Evolutionary conservation across 2,888 invertebrate species (phyloP).

Genomic region (Noctua pronuba): DNA sequence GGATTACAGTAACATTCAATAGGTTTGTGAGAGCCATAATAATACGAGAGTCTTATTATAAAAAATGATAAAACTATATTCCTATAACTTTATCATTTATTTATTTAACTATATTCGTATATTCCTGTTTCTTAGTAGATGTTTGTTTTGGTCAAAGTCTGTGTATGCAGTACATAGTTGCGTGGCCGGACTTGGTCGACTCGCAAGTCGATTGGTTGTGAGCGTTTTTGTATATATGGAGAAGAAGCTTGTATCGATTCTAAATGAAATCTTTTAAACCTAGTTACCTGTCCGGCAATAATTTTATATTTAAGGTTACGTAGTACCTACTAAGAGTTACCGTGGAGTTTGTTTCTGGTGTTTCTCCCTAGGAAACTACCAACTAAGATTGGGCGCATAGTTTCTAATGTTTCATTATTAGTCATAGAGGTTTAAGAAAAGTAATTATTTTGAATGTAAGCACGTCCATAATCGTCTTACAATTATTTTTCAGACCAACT

Average conservation of each 20-base stretch:
- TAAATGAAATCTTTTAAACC: background rate
- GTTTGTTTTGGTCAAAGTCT: background rate
- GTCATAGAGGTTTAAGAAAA: background rate
- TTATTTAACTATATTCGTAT: no score
- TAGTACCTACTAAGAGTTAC: background rate
- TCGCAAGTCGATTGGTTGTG: background rate
- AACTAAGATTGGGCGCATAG: background rate
- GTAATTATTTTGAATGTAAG: background rate
- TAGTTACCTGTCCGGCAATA: background rate
- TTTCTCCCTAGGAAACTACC: background rate
- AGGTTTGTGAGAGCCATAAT: constrained; percentile 23
- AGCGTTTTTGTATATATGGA: background rate
- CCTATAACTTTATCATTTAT: no score
- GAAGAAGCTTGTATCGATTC: background rate
- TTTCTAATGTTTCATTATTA: background rate
- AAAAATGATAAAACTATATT: background rate
- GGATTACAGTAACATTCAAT: constrained; percentile 67
- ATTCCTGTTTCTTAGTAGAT: background rate
- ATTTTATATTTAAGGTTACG: background rate
- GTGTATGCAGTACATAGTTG: background rate
- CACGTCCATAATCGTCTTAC: background rate
- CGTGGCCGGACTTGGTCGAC: background rate
- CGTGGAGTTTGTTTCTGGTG: background rate
- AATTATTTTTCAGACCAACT: background rate
- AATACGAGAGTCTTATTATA: constrained; percentile 7